Evolutionary conservation across 2,888 invertebrate genomes (phyloP).

Genomic region (Seladonia tumulorum): DNA sequence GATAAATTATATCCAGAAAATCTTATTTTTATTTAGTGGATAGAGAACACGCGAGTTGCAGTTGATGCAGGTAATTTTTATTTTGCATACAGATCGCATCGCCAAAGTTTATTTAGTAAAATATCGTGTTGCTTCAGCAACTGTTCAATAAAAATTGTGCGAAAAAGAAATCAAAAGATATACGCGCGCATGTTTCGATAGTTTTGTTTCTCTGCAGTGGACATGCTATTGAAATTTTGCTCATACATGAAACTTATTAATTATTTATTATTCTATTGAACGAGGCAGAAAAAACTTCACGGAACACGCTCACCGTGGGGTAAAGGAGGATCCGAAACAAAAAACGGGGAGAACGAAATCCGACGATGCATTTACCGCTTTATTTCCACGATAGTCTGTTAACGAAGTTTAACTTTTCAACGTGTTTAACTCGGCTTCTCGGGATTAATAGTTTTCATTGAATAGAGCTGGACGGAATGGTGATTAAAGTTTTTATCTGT

Average conservation of each 20-base stretch:
- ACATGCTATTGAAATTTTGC: neutral
- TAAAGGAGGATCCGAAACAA: neutral
- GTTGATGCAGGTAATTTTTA: no score
- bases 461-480: neutral
- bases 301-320: neutral
- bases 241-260: neutral
- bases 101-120: no score
- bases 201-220: neutral
- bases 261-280: neutral
- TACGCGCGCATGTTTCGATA: no score
- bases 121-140: no score
- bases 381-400: neutral
- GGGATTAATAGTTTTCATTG: neutral
- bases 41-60: no score
- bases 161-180: no score
- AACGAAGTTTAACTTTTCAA: neutral
- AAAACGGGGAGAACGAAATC: neutral
- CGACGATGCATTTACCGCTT: neutral
- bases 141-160: no score
- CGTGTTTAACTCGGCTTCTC: neutral
- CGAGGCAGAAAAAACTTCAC: neutral
- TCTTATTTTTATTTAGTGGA: conserved; percentile 19
- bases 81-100: no score
- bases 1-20: conserved; percentile 29
- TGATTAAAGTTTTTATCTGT: neutral